Conservation (phyloP, 2,888 invertebrate genomes). For the Pristionchus arcanus region DNA sequence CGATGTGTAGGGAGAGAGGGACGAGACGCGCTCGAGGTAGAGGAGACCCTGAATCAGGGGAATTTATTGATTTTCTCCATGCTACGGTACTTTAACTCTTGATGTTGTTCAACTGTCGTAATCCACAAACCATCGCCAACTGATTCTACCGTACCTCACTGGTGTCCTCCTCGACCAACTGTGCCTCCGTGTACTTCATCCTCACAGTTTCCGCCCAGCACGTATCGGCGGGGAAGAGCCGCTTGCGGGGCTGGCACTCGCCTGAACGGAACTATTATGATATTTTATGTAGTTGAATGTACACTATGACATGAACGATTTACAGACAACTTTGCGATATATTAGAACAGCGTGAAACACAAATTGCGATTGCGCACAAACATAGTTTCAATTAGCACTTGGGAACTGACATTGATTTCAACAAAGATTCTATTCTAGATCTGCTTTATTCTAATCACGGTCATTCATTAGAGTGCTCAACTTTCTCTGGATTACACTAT, state of each 20-base stretch:
- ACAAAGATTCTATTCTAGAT: too few species aligned
- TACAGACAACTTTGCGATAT: too few species aligned
- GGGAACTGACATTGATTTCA: too few species aligned
- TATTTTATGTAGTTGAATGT: too few species aligned
- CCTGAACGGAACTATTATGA: too few species aligned
- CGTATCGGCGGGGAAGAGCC: conserved; percentile 50
- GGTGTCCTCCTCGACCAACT: conserved; percentile 60
- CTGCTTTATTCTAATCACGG: too few species aligned
- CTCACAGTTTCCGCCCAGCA: conserved; percentile 53
- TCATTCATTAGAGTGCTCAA: too few species aligned
- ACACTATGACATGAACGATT: too few species aligned
- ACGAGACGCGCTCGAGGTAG: conserved; percentile 66
- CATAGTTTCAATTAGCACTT: too few species aligned
- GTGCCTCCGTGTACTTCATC: conserved; percentile 58
- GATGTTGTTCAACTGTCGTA: neutral
- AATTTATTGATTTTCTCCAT: neutral
- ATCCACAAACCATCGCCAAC: neutral
- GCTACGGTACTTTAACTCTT: too few species aligned
- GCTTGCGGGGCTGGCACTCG: conserved; percentile 48
- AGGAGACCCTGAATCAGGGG: conserved; percentile 57
- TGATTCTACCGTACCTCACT: conserved; percentile 58
- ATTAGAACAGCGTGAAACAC: neutral
- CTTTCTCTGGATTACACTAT: too few species aligned
- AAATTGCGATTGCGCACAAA: too few species aligned
- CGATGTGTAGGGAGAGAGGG: conserved; percentile 61